Conservation (phyloP, 2,113 vertebrate genomes). For the Leucopternis melanops region DNA sequence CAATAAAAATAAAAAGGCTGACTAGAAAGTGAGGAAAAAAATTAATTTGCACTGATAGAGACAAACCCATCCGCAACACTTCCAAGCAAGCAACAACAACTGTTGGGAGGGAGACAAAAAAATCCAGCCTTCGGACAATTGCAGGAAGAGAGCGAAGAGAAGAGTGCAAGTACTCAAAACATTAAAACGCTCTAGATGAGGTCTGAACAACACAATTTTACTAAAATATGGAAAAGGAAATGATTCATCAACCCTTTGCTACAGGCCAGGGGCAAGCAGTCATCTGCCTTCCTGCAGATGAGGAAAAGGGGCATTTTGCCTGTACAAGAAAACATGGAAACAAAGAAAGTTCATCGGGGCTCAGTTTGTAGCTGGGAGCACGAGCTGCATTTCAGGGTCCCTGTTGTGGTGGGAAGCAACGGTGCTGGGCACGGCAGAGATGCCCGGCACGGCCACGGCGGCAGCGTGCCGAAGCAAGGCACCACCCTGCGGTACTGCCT, state of each 20-base stretch:
- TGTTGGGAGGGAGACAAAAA: background rate
- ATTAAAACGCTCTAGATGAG: background rate
- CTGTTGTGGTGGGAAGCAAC: fast-evolving
- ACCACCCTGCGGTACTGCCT: background rate
- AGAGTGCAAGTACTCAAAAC: background rate
- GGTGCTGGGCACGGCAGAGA: background rate
- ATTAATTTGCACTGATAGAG: background rate
- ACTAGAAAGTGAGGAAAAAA: background rate
- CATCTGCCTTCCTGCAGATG: background rate
- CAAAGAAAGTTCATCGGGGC: fast-evolving
- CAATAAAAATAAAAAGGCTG: background rate
- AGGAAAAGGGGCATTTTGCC: background rate
- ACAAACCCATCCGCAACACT: background rate
- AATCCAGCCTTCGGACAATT: background rate
- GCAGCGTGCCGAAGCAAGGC: background rate
- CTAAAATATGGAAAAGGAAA: slow-evolving; percentile 16
- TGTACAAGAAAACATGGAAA: background rate
- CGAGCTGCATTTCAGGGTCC: background rate
- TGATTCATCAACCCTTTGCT: background rate
- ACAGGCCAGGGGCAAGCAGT: background rate
- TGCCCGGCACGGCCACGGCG: fast-evolving
- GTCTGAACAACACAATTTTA: background rate
- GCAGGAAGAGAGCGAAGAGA: background rate
- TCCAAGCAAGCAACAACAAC: background rate
- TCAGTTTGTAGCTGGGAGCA: background rate